Conservation (phyloP, 2,888 invertebrate species). For the Cordilura impudica region DNA sequence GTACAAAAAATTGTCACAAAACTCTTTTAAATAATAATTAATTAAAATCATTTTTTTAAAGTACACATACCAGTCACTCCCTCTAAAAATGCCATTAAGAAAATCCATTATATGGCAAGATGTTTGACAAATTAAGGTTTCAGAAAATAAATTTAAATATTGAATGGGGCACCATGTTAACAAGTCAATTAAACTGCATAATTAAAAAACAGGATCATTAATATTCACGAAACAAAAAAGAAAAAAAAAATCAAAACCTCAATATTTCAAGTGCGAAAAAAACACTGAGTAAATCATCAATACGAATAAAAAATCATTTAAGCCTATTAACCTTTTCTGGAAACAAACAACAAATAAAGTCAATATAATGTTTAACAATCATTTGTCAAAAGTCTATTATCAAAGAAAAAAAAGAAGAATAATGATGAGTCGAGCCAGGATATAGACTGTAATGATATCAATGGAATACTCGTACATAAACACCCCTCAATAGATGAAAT, state of each 20-base stretch:
- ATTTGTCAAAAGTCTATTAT: conserved; percentile 55
- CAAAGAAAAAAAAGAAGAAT: conserved; percentile 9
- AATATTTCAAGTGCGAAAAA: background rate
- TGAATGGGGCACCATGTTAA: conserved; percentile 14
- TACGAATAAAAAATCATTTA: conserved; percentile 5
- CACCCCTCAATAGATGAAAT: background rate
- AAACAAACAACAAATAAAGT: background rate
- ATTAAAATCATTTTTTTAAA: no score
- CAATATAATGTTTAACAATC: conserved; percentile 42
- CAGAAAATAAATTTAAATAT: conserved; percentile 35
- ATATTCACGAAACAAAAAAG: conserved; percentile 1
- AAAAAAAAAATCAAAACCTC: background rate
- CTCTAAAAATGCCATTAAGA: background rate
- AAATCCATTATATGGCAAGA: background rate
- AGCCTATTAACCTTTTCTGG: conserved; percentile 41
- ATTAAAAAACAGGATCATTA: conserved; percentile 3
- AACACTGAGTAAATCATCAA: background rate
- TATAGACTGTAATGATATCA: background rate
- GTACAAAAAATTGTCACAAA: no score
- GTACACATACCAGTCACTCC: background rate
- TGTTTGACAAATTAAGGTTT: background rate
- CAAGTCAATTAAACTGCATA: conserved; percentile 28
- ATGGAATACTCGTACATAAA: no score
- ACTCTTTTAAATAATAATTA: no score
- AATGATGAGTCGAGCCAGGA: conserved; percentile 11